A percentile compares a stretch with the other conserved stretches of the same genome.
Conservation (phyloP, 2,113 vertebrate genomes). For the Noctilio leporinus region DNA sequence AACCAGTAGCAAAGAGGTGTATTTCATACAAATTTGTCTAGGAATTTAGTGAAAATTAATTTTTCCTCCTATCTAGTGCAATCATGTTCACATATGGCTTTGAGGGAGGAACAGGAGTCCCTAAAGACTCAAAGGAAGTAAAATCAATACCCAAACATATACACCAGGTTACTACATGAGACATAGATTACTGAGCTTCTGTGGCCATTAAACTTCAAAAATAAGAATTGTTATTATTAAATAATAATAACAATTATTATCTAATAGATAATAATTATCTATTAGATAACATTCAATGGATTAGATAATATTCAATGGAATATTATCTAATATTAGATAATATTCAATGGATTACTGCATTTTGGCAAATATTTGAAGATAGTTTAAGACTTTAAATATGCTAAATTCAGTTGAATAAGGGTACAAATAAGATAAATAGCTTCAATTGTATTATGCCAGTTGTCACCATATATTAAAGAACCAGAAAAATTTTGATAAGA, state of each 20-base stretch:
- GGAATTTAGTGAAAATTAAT: background rate
- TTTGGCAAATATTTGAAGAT: background rate
- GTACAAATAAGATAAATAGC: background rate
- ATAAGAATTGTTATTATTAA: background rate
- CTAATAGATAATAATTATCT: no score
- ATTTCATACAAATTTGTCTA: background rate
- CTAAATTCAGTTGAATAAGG: background rate
- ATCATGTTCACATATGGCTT: background rate
- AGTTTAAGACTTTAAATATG: background rate
- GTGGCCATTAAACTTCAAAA: background rate
- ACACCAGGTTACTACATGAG: background rate
- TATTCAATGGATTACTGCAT: background rate
- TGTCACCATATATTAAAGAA: background rate
- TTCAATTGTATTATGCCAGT: background rate
- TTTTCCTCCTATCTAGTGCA: background rate
- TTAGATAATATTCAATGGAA: no score
- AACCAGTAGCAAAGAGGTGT: background rate
- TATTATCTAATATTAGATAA: accelerated
- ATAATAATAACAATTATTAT: no score
- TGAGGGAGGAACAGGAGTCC: background rate
- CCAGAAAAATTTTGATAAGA: background rate
- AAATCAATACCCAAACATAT: background rate
- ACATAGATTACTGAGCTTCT: background rate
- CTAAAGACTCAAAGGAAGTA: background rate
- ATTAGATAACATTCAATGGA: no score